These are phyloP conservation scores for Sycophaga agraensis DNA, from an alignment of 1,140 invertebrate genomes.

Conservation along the genomic window DNA sequence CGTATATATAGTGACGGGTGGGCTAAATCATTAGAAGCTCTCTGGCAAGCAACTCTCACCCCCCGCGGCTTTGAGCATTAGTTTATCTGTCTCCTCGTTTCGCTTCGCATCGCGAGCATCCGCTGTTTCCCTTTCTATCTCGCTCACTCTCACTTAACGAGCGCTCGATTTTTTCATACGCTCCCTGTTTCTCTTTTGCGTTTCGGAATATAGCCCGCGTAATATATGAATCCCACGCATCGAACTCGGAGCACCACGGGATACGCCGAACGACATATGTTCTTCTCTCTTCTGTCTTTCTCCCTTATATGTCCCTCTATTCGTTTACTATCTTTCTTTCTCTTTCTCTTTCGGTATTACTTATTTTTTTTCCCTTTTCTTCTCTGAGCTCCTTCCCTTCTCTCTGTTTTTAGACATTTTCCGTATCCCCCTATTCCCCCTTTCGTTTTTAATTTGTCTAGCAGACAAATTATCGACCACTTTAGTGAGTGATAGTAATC, in stretches of 20 bases:
- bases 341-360: constrained; percentile 37
- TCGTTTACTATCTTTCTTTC: no score
- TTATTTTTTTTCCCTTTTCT: not conserved
- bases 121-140: not conserved
- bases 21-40: constrained; percentile 55
- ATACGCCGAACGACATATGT: constrained; percentile 57
- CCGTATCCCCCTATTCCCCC: not conserved
- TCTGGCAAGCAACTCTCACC: constrained; percentile 37
- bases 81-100: constrained; percentile 54
- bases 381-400: not conserved
- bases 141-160: constrained; percentile 36
- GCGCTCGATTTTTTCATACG: constrained; percentile 25
- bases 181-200: constrained; percentile 29
- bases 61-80: constrained; percentile 51
- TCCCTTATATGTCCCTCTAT: no score
- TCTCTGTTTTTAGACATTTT: not conserved
- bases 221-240: constrained; percentile 57
- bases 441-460: not conserved
- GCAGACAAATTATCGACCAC: not conserved
- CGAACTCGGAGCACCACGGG: constrained; percentile 52
- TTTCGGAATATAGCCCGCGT: constrained; percentile 36
- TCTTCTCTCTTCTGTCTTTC: constrained; percentile 40
- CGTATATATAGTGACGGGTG: constrained; percentile 15
- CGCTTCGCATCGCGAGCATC: constrained; percentile 40
- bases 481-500: not conserved